Base-by-base conservation (phyloP, 2,113 vertebrate genomes). In the Oncorhynchus tshawytscha region DNA sequence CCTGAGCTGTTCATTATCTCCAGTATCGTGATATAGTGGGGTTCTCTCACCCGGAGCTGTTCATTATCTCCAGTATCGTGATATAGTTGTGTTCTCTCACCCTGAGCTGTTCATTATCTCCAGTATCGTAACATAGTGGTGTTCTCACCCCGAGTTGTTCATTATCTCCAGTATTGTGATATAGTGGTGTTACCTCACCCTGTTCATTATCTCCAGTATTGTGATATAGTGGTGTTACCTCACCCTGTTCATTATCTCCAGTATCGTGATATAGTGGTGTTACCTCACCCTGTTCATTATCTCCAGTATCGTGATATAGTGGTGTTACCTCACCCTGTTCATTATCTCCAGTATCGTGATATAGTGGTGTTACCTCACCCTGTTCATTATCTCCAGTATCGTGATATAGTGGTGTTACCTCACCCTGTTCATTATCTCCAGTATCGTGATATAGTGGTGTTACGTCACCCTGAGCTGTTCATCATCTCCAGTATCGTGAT, bases 171-270 rank as follows among this genome's bases (percentile, higher is more conserved):
- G 78, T 18, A 96, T 98, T 0, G 4, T 5, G 54, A 57, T 74
- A n/a, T 22, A 16, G 22, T 24, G 39, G 15, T 13, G 31, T 59
- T 22, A 7, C 25, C 95, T 0, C 90, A 96, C 95, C 94, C 16
- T 79, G 39, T 96, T 96, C 39, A 99, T 2, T 57, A 99, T 88
- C 89, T 96, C 96, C 82, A 98, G 79, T 20, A 96, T 98, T n/a
- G n/a, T n/a, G n/a, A n/a, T n/a, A n/a, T n/a, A n/a, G n/a, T n/a
- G n/a, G n/a, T n/a, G n/a, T n/a, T n/a, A 6, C n/a, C 0, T 8
- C 1, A 34, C 34, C 34, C 31, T 7, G 34, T 34, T 34, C 34
- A 34, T 7, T 34, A 34, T 34, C 34, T 34, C 7, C 34, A 34
- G 5, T 34, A 34, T 34, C 34, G 7, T 34, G 34, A 34, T 34